phyloP scores from a whole-genome alignment of 2,888 invertebrate genomes.

The Phlogophora meticulosa region DNA sequence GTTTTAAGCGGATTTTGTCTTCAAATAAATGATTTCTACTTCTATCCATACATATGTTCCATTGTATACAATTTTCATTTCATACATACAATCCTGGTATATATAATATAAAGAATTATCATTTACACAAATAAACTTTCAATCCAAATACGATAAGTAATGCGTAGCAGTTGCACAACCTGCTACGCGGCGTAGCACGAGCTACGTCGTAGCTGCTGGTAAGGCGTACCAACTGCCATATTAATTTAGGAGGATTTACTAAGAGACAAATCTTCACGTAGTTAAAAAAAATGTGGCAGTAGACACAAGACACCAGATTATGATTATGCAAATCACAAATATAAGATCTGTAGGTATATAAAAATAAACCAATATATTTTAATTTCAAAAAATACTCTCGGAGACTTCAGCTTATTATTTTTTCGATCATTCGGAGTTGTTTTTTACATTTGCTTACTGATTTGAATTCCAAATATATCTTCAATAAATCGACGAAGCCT shows the following conservation, averaged over 20 bases:
- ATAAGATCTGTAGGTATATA: too few species aligned
- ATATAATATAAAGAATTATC: too few species aligned
- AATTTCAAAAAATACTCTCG: background rate
- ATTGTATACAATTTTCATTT: too few species aligned
- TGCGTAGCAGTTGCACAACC: background rate
- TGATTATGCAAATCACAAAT: too few species aligned
- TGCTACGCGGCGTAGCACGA: slow-evolving; percentile 25
- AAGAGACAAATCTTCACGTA: too few species aligned
- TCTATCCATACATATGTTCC: background rate
- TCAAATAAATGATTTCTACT: background rate
- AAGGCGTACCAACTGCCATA: too few species aligned
- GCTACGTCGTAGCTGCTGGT: slow-evolving; percentile 32
- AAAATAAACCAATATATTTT: background rate
- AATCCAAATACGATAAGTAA: background rate
- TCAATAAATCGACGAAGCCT: slow-evolving; percentile 29
- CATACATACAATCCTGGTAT: too few species aligned
- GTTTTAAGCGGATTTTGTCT: background rate
- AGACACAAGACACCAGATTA: too few species aligned
- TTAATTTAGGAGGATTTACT: too few species aligned
- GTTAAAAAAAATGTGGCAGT: too few species aligned
- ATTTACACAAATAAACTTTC: background rate
- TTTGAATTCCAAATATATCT: slow-evolving; percentile 38
- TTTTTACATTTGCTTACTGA: slow-evolving; percentile 24
- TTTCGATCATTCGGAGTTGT: slow-evolving; percentile 9
- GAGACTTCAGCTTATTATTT: background rate